Base-by-base conservation (phyloP, 2,888 invertebrate species). In the Tortrix viridana region DNA sequence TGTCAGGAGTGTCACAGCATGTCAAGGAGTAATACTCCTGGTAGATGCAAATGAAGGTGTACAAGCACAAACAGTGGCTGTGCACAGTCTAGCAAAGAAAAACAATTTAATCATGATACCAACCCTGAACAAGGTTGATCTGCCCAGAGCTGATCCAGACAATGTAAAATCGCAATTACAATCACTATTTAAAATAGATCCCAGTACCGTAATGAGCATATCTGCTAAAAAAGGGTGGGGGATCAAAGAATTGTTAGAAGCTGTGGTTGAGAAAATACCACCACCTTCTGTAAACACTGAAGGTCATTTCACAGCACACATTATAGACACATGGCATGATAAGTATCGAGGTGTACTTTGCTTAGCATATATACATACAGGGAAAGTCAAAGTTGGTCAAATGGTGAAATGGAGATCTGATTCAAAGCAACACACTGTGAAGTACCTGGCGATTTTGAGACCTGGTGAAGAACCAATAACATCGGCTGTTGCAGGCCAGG, bases 11-110 rank as follows among this genome's bases (percentile, higher is more conserved):
- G 92, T 99, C 60, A 94, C 96, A 65, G 98, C 98, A 52, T 99
- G 98, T 80, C 97, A 99, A 92, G 99, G 99, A 9, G 99, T 98
- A 0, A 94, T 99, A 69, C 92, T 99, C 60, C 88, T 99, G 55
- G 97, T 99, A 0, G 99, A 99, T 91, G 98, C 99, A 1, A 98
- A 98, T 87, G 97, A 98, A 93, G 97, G 97, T 7, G 95, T 98
- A 2, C 98, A 99, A 91, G 99, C 99, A 0, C 99, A 99, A 88
- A 99, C 99, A 0, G 98, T 99, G 1, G 98, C 99, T 16, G 99
- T 99, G 77, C 98, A 97, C 88, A 96, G 97, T 81, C 86, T 99
- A 67, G 98, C 99, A 0, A 96, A 96, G 85, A 95, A 95, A 56
- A 95, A 94, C 70, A 95, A 98, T 73, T 87, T 99, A 57, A 87